phyloP scores from a whole-genome alignment of 2,113 vertebrate species.

The Hiodon tergisus region DNA sequence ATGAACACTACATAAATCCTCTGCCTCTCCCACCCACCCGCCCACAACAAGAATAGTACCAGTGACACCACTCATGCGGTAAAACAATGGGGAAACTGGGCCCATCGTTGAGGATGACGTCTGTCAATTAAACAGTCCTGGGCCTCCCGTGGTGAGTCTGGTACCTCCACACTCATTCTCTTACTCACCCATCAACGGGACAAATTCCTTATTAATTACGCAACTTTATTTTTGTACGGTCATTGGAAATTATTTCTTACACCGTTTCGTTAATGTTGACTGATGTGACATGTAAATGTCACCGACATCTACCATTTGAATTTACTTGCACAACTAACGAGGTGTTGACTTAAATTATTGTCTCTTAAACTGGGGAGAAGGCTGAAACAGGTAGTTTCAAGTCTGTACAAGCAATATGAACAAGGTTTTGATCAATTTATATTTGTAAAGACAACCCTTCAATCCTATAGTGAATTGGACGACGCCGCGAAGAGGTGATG shows the following conservation, averaged over 20 bases:
- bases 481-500: no score
- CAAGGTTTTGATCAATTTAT: no score
- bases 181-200: background rate
- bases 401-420: no score
- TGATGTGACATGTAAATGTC: background rate
- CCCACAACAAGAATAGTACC: background rate
- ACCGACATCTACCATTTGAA: no score
- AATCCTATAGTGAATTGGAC: no score
- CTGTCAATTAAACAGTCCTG: conserved; percentile 16
- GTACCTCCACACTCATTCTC: conserved; percentile 2
- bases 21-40: background rate
- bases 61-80: conserved; percentile 10
- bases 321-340: no score
- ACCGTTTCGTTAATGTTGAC: background rate
- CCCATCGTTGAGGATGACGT: conserved; percentile 18
- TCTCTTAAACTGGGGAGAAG: no score
- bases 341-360: no score
- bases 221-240: no score
- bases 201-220: no score
- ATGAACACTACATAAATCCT: background rate
- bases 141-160: conserved; percentile 18
- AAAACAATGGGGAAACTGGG: conserved; percentile 22
- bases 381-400: no score
- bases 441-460: no score
- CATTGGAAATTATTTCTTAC: background rate